These are phyloP conservation scores for Pseudochaenichthys georgianus DNA, from an alignment of 2,797 vertebrate genomes.

Conservation along the genomic window DNA sequence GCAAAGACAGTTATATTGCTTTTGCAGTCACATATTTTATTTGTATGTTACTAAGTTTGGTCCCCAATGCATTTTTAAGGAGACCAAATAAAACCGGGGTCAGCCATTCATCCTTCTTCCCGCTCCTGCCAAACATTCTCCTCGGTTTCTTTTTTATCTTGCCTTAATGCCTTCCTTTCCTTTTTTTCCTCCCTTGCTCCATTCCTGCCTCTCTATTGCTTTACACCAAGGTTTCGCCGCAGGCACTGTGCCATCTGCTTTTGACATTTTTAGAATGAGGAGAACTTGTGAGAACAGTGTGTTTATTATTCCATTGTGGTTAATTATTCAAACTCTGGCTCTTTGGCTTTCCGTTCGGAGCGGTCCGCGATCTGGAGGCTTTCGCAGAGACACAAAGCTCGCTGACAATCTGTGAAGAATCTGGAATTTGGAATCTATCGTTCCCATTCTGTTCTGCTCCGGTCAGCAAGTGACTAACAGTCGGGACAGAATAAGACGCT, in stretches of 20 bases:
- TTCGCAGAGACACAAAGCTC: conserved; percentile 15
- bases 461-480: conserved; percentile 24
- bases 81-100: conserved; percentile 1
- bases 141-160: conserved; percentile 3
- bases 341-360: conserved; percentile 10
- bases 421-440: conserved; percentile 23
- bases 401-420: conserved; percentile 42
- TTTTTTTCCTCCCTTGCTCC: neutral
- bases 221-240: conserved; percentile 29
- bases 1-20: neutral
- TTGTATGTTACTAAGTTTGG: neutral
- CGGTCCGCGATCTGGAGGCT: conserved; percentile 29
- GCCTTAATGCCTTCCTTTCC: neutral
- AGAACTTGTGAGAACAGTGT: conserved; percentile 64
- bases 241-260: conserved; percentile 65
- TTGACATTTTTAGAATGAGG: conserved; percentile 65
- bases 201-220: conserved; percentile 15
- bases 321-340: conserved; percentile 58
- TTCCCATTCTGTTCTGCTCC: conserved; percentile 1
- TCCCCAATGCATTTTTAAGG: neutral
- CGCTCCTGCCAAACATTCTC: neutral
- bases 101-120: neutral
- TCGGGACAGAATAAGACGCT: conserved; percentile 16
- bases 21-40: neutral
- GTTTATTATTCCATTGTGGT: conserved; percentile 62